Evolutionary conservation across 2,888 invertebrate genomes (phyloP), one percentile per base, ranked within the genome.

Genomic region (Osmoderma eremita): DNA sequence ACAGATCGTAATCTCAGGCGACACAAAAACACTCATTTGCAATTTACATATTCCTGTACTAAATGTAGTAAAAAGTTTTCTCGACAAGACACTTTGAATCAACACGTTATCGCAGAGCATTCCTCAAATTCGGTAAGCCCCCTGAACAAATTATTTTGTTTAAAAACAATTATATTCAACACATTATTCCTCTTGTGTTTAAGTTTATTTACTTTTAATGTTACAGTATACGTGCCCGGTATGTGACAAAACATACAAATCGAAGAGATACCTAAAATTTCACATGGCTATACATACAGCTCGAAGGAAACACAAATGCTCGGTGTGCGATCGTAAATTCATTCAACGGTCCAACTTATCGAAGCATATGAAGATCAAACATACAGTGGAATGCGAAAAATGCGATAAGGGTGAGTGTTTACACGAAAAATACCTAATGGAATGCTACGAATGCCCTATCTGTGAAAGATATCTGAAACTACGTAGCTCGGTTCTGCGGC

Each of bases 1-100:
- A 82, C 79, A 53, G 74, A 74, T 2, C 79, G 82, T 69, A 83
- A 82, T 65, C 75, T 85, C 17, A 82, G 81, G 65, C 80, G 82
- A 36, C 87, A 87, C 73, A 78, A 83, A 70, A 78, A 78, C 67
- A 77, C 79, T 1, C 80, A 82, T 71, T 74, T 74, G 71, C 74
- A 75, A 70, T 63, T 38, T 3, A 41, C 68, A 24, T 72, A 67
- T 42, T 5, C 38, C 6, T 77, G 77, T 63, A 63, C 68, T 50
- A 64, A 72, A 48, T 77, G 77, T 63, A 67, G 72, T 30, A 77
- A 76, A 49, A 75, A 70, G 41, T 77, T 75, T 67, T 61, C 73
- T 53, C 65, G 75, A 18, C 6, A 15, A 3, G 74, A 75, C 38
- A 58, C 68, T 1, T 70, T 75, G 15, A 67, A 64, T 45, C 63